Percentiles rank a stretch among this genome's conserved stretches.
Evolutionary conservation across 1,140 invertebrate species (phyloP).

Genomic region (Cepaea nemoralis): DNA sequence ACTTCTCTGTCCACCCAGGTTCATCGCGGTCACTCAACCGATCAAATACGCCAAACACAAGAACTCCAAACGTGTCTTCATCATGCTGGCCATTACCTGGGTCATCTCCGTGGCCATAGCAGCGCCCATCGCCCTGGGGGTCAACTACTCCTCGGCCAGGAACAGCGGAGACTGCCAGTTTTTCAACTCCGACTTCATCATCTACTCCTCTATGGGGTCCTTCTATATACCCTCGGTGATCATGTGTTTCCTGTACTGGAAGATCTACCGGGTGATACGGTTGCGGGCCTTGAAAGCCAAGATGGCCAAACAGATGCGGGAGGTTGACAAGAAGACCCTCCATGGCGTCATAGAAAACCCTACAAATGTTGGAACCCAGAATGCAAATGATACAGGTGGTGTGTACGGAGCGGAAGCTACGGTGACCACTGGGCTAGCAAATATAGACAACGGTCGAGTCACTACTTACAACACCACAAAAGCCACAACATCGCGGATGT

Average conservation of each 20-base stretch:
- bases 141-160: slow-evolving; percentile 78
- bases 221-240: slow-evolving; percentile 99
- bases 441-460: slow-evolving; percentile 58
- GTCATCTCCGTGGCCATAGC: slow-evolving; percentile 94
- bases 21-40: slow-evolving; percentile 97
- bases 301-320: slow-evolving; percentile 48
- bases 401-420: slow-evolving; percentile 54
- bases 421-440: slow-evolving; percentile 61
- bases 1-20: too few species aligned
- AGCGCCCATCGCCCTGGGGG: slow-evolving; percentile 93
- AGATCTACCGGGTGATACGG: slow-evolving; percentile 92
- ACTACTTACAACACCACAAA: slow-evolving; percentile 74
- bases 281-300: slow-evolving; percentile 85
- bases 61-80: slow-evolving; percentile 92
- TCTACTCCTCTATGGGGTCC: slow-evolving; percentile 96
- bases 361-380: neutral
- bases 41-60: slow-evolving; percentile 99
- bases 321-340: slow-evolving; percentile 46
- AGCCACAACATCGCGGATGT: slow-evolving; percentile 20
- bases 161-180: slow-evolving; percentile 82
- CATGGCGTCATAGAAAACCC: slow-evolving; percentile 66
- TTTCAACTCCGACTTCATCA: slow-evolving; percentile 98
- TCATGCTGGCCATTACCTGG: slow-evolving; percentile 97
- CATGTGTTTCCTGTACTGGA: slow-evolving; percentile 98
- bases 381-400: slow-evolving; percentile 9